Evolutionary conservation across 35 echinoderm and acorn worm genomes (phyloP), one percentile per base, ranked within the genome.

Genomic region (Anneissia japonica): DNA sequence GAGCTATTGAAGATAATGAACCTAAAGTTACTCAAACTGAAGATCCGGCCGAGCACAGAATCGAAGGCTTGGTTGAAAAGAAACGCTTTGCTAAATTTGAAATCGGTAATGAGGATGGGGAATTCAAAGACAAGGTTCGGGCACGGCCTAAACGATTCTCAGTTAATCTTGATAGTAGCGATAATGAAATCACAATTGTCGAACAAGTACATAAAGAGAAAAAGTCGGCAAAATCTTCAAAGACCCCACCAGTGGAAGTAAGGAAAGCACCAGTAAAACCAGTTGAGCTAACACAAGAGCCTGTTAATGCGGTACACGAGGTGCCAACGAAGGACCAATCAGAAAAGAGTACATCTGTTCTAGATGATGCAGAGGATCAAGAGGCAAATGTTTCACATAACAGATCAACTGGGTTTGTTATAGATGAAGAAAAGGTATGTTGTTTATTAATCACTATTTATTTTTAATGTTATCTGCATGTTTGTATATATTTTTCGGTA

Each of bases 381-480:
- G 85, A 74, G 34, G 72, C 74, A 12, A 28, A 81, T 17, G 55
- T 45, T 74, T 33, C 39, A 16, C 74, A 90, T 33, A 72, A 74
- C 0, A 93, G 88, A 87, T 84, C 84, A 12, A 39, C 81, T 29
- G 94, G 94, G 81, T 97, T 97, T 86, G 76, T 93, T 13, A 85
- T 97, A 64, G 94, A 79, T 38, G 79, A 90, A 73, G 91, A 93
- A 84, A 74, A 83, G 46, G 92, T 93, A 39, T 90, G 88, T 83
- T 55, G 10, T 34, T 37, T 19, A 7, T 82, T 4, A 0, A 29
- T 3, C 17, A 51, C 9, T 55, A 1, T 38, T 4, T 82, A 36
- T 9, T 33, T 14, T 28, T 87, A 26, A 21, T 76, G 23, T 31
- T 35, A 32, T 34, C n/a, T n/a, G 5, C 31, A 14, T 32, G 32